Conservation (phyloP, 2,888 invertebrate genomes). For the Dicyrtomina minuta region DNA sequence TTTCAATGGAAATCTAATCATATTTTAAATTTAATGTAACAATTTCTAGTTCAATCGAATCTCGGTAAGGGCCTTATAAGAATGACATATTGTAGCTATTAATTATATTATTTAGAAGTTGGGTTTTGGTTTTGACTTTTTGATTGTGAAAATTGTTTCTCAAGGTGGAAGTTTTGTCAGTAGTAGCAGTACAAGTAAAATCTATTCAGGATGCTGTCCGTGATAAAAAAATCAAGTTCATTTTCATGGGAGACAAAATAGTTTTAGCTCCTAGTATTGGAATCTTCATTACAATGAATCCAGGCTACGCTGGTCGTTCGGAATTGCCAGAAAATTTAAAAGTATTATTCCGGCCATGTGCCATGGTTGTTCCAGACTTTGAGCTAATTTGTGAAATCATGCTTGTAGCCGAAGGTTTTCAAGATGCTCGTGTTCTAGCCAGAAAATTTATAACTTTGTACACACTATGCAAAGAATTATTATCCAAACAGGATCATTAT, state of each 20-base stretch:
- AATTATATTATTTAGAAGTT: background rate
- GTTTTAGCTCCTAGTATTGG: conserved; percentile 76
- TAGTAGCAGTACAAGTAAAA: no score
- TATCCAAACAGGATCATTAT: no score
- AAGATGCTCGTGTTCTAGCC: conserved; percentile 88
- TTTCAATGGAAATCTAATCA: no score
- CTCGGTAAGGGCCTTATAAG: conserved; percentile 21
- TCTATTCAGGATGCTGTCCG: conserved; percentile 65
- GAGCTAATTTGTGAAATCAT: no score
- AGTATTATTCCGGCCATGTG: no score
- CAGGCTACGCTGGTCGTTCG: conserved; percentile 62
- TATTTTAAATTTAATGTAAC: conserved; percentile 57
- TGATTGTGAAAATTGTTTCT: background rate
- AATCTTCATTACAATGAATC: conserved; percentile 89
- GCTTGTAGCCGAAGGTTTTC: conserved; percentile 94
- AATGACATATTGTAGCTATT: background rate
- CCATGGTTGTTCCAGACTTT: no score
- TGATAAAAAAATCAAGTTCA: conserved; percentile 82
- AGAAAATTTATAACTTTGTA: conserved; percentile 93
- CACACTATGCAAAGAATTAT: no score
- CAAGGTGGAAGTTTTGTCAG: conserved; percentile 95
- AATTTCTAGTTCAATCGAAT: conserved; percentile 65
- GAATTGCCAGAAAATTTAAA: conserved; percentile 77
- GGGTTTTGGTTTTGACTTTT: background rate
- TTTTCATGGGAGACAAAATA: conserved; percentile 93